A percentile compares a stretch with the other conserved stretches of the same genome.
phyloP scores from a whole-genome alignment of 2,888 invertebrate genomes.

The Gasteruption jaculator region DNA sequence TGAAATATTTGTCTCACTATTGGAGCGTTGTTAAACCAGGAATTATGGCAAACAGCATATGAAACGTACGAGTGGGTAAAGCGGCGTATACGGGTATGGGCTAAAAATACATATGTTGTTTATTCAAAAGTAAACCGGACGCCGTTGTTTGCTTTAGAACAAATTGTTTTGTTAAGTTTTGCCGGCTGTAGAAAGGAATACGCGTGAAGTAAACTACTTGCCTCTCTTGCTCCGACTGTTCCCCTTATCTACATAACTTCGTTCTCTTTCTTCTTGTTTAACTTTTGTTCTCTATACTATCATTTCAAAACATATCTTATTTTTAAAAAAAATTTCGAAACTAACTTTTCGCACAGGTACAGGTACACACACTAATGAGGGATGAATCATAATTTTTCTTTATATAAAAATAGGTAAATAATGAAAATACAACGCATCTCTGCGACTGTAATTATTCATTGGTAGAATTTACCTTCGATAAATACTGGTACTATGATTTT shows the following conservation, averaged over 20 bases:
- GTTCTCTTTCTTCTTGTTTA: no score
- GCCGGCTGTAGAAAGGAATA: constrained; percentile 36
- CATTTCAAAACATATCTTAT: no score
- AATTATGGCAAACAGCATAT: constrained; percentile 19
- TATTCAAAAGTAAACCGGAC: constrained; percentile 53
- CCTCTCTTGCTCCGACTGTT: constrained; percentile 15
- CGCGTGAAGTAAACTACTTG: constrained; percentile 29
- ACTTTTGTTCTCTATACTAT: no score
- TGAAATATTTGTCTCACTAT: constrained; percentile 5
- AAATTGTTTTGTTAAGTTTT: constrained; percentile 53
- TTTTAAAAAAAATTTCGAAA: no score
- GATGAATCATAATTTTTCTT: no score
- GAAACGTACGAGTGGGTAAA: constrained; percentile 18
- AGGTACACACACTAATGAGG: no score
- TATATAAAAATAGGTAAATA: no score
- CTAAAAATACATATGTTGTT: constrained; percentile 53
- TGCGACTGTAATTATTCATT: no score
- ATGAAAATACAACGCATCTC: no score
- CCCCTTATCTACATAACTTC: constrained; percentile 12
- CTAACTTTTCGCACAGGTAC: no score
- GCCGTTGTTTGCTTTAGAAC: constrained; percentile 52
- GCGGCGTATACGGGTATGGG: constrained; percentile 30
- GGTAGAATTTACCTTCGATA: no score
- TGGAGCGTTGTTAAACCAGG: constrained; percentile 14
- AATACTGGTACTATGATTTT: no score